Conservation (phyloP, 2,113 vertebrate species). For the Chroicocephalus ridibundus region DNA sequence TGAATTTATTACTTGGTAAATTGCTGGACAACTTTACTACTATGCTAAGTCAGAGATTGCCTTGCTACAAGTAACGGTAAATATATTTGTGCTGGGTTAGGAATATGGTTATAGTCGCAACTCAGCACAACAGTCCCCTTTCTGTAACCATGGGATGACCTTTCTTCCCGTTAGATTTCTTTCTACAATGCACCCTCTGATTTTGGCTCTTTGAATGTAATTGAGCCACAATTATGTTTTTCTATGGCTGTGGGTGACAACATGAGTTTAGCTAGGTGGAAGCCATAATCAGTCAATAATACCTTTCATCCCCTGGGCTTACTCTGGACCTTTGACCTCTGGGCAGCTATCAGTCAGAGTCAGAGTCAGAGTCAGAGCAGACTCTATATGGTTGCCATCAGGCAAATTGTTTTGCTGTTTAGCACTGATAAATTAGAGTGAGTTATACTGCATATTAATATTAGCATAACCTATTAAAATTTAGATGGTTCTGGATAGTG, state of each 20-base stretch:
- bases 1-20: not conserved
- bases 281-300: not conserved
- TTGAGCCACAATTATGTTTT: not conserved
- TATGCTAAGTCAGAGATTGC: not conserved
- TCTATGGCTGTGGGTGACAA: not conserved
- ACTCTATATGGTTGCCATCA: not conserved
- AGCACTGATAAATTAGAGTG: not conserved
- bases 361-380: not conserved
- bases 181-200: not conserved
- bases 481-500: not conserved
- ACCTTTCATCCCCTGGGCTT: not conserved
- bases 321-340: not conserved
- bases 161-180: not conserved
- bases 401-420: not conserved
- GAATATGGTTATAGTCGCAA: not conserved
- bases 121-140: not conserved
- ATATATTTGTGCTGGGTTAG: not conserved
- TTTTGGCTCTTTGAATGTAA: not conserved
- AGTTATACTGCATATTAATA: not conserved
- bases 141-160: not conserved
- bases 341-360: not conserved
- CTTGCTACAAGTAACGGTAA: not conserved
- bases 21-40: not conserved
- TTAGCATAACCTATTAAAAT: not conserved
- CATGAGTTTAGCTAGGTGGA: not conserved